Evolutionary conservation across 2,797 vertebrate species (phyloP).

Genomic region (Myioborus melanocephalus): DNA sequence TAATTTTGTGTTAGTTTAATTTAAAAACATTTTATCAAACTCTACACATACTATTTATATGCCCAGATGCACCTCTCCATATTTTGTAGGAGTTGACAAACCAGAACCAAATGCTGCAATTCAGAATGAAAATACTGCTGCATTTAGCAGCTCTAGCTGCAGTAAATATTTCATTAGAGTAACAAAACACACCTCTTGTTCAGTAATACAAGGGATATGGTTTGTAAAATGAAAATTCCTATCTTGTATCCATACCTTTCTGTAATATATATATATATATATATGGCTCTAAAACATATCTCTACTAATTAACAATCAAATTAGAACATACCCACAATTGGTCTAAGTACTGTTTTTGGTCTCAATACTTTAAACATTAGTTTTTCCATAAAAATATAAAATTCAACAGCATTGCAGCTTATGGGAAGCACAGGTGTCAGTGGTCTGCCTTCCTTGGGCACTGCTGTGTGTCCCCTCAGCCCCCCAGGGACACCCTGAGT

Average conservation of each 20-base stretch:
- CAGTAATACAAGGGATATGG: slow-evolving; percentile 20
- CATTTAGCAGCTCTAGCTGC: slow-evolving; percentile 19
- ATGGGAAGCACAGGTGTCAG: not conserved
- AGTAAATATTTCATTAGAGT: slow-evolving; percentile 6
- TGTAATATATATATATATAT: slow-evolving; percentile 46
- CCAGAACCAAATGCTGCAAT: slow-evolving; percentile 39
- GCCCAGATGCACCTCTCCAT: not conserved
- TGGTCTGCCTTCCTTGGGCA: not conserved
- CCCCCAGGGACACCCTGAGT: fast-evolving
- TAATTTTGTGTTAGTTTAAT: not conserved
- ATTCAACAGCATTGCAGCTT: not conserved
- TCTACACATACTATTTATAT: not conserved
- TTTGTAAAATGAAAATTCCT: slow-evolving; percentile 39
- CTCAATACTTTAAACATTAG: slow-evolving; percentile 70
- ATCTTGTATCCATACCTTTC: slow-evolving; percentile 52
- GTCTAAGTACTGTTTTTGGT: slow-evolving; percentile 73
- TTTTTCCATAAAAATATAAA: slow-evolving; percentile 72
- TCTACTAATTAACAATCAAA: slow-evolving; percentile 75
- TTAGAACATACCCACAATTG: slow-evolving; percentile 69
- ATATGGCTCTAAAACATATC: slow-evolving; percentile 64
- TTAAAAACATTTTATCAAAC: not conserved
- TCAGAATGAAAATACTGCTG: slow-evolving; percentile 32
- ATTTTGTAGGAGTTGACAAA: slow-evolving; percentile 8
- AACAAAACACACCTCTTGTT: slow-evolving; percentile 4
- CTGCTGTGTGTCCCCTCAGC: too few species aligned